Percentiles rank a stretch among this genome's conserved stretches.
These are phyloP conservation scores for Fabriciana adippe DNA, from an alignment of 2,888 invertebrate species.

Conservation along the genomic window DNA sequence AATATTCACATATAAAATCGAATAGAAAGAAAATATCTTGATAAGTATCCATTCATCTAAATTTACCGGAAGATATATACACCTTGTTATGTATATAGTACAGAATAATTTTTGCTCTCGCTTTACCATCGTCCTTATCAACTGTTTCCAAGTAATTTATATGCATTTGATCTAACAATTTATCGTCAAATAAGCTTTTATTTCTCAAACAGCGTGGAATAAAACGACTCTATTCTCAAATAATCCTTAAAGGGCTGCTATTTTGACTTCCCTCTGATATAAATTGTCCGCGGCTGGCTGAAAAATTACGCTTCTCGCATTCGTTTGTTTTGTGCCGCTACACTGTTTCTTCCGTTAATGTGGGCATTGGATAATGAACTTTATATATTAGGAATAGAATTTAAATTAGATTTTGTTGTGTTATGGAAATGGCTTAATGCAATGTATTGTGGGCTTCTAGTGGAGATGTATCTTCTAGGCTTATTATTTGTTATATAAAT, in stretches of 20 bases:
- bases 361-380: slow-evolving; percentile 18
- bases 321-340: slow-evolving; percentile 51
- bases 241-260: slow-evolving; percentile 41
- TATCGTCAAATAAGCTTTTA: slow-evolving; percentile 27
- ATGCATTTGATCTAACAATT: slow-evolving; percentile 21
- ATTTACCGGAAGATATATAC: too few relatives aligned
- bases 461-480: slow-evolving; percentile 24
- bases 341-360: slow-evolving; percentile 34
- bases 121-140: slow-evolving; percentile 1
- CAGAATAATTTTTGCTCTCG: slow-evolving; percentile 10
- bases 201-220: slow-evolving; percentile 30
- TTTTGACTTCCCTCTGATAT: slow-evolving; percentile 51
- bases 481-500: slow-evolving; percentile 24
- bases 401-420: slow-evolving; percentile 5
- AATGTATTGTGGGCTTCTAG: slow-evolving; percentile 32
- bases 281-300: slow-evolving; percentile 60
- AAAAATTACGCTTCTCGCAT: slow-evolving; percentile 56
- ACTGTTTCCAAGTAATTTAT: slow-evolving; percentile 17
- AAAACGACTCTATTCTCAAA: slow-evolving; percentile 36
- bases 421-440: slow-evolving; percentile 33
- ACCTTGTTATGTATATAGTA: neutral
- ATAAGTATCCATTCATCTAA: too few relatives aligned
- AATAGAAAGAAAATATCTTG: too few relatives aligned
- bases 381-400: slow-evolving; percentile 14
- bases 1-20: too few relatives aligned